Percentiles rank a stretch among this genome's conserved stretches.
phyloP scores from a whole-genome alignment of 2,113 vertebrate genomes.

The Syngnathus scovelli region DNA sequence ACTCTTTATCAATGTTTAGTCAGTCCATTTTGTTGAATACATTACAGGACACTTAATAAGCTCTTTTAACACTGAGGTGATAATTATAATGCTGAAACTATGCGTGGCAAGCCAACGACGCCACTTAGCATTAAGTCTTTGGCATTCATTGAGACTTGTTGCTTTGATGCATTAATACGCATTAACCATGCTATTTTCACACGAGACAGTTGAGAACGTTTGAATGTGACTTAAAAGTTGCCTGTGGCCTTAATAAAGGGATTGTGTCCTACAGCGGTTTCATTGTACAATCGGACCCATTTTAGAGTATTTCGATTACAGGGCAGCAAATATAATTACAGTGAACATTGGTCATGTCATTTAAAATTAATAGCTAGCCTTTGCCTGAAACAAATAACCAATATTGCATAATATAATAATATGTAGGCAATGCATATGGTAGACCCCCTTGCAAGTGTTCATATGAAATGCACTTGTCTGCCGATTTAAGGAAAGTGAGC shows the following conservation, averaged over 20 bases:
- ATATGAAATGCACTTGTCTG: conserved; percentile 9
- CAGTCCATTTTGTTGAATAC: too few species aligned
- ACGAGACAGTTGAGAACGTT: not conserved
- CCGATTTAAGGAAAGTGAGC: conserved; percentile 18
- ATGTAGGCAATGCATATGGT: not conserved
- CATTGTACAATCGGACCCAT: too few species aligned
- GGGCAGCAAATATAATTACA: too few species aligned
- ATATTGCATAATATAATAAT: not conserved
- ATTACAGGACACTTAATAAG: too few species aligned
- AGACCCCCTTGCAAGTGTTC: not conserved
- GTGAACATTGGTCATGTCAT: not conserved
- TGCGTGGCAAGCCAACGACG: too few species aligned
- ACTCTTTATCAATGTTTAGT: too few species aligned
- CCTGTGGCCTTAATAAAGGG: too few species aligned
- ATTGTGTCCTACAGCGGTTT: too few species aligned
- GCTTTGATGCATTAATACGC: not conserved
- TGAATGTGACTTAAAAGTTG: not conserved
- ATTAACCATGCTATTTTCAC: not conserved
- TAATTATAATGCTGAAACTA: too few species aligned
- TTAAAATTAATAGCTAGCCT: not conserved
- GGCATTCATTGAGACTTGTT: not conserved
- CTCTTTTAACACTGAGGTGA: too few species aligned
- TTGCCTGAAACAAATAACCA: conserved; percentile 6
- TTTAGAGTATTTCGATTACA: too few species aligned
- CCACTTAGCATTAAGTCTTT: too few species aligned